A percentile compares a stretch with the other conserved stretches of the same genome.
Conservation (phyloP, 2,797 vertebrate genomes). For the Eulemur coronatus region DNA sequence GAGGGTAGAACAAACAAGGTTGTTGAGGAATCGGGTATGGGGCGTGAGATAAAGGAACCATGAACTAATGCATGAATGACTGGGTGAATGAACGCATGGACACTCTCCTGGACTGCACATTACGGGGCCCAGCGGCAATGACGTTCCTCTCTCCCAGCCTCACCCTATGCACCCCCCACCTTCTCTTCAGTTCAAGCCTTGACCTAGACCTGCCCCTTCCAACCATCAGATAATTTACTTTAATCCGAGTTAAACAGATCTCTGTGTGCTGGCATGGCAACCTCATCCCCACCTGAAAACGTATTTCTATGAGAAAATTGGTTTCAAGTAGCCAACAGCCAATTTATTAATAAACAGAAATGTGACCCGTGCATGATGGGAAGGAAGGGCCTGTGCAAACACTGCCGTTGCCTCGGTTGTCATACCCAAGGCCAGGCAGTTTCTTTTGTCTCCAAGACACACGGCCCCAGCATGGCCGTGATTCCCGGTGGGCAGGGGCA, state of each 20-base stretch:
- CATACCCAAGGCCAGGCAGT: background rate
- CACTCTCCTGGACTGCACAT: background rate
- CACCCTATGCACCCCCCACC: background rate
- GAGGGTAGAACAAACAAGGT: background rate
- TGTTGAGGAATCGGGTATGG: background rate
- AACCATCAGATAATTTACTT: background rate
- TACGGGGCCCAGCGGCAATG: background rate
- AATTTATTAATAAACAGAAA: constrained; percentile 37
- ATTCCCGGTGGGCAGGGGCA: background rate
- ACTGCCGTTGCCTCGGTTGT: background rate
- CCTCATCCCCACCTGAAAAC: background rate
- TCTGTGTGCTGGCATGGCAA: background rate
- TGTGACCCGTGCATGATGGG: background rate
- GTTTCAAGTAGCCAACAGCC: background rate
- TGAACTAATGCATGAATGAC: background rate
- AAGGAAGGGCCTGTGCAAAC: background rate
- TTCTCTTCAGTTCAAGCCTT: background rate
- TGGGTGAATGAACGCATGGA: background rate
- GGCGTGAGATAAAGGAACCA: background rate
- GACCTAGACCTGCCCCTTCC: background rate
- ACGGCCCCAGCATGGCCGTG: background rate
- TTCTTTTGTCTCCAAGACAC: background rate
- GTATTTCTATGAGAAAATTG: background rate
- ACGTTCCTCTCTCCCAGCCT: background rate
- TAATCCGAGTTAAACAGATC: background rate